Evolutionary conservation across 1,140 invertebrate species (phyloP).

Genomic region (Cheumatopsyche charites): DNA sequence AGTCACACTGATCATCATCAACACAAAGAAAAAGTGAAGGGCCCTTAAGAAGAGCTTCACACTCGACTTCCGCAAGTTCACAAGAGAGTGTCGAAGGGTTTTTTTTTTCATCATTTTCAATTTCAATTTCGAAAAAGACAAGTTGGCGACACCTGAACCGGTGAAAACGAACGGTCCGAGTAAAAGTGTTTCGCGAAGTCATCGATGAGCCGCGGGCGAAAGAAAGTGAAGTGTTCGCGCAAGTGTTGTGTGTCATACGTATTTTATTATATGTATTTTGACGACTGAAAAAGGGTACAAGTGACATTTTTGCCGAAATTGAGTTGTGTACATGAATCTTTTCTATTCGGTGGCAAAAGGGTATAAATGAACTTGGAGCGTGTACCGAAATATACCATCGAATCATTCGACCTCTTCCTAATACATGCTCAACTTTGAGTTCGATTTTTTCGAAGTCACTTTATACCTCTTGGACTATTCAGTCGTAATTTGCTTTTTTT

Average conservation of each 20-base stretch:
- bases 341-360: too few relatives aligned
- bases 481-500: too few relatives aligned
- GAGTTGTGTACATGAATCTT: too few relatives aligned
- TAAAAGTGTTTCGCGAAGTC: conserved; percentile 32
- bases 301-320: too few relatives aligned
- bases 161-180: conserved; percentile 25
- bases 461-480: too few relatives aligned
- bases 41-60: neutral
- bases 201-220: conserved; percentile 26
- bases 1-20: neutral
- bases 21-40: conserved; percentile 18
- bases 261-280: neutral
- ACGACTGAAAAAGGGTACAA: too few relatives aligned
- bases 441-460: too few relatives aligned
- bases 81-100: neutral
- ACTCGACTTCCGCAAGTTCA: too few relatives aligned
- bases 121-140: neutral
- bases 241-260: neutral
- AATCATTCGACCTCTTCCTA: too few relatives aligned
- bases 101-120: neutral
- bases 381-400: too few relatives aligned
- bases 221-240: conserved; percentile 25
- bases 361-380: too few relatives aligned
- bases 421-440: too few relatives aligned
- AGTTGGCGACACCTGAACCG: conserved; percentile 13